phyloP scores from a whole-genome alignment of 1,140 invertebrate genomes.

The Penaeus vannamei region DNA sequence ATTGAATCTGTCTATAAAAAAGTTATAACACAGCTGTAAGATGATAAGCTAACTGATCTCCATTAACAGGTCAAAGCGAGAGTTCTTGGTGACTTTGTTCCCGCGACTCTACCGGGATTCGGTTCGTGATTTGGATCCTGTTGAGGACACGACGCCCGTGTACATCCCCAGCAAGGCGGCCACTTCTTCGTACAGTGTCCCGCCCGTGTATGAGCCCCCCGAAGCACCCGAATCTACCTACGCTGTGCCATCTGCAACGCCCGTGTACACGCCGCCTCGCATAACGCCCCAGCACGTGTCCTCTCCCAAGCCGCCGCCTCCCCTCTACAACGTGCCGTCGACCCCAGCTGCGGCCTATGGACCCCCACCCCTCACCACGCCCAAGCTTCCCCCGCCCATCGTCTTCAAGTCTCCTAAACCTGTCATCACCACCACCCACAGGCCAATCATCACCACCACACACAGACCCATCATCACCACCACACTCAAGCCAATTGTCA shows the following conservation, averaged over 20 bases:
- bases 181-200: not conserved
- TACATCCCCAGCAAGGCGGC: not conserved
- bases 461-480: conserved; percentile 2
- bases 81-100: conserved; percentile 47
- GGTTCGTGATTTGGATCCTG: conserved; percentile 17
- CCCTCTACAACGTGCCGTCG: conserved; percentile 3
- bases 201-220: not conserved
- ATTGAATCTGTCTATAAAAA: too few relatives aligned
- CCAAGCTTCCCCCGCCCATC: too few relatives aligned
- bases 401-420: not conserved
- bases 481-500: not conserved
- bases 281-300: too few relatives aligned
- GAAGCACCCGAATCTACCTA: too few relatives aligned
- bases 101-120: conserved; percentile 39
- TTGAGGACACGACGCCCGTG: conserved; percentile 12
- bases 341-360: not conserved
- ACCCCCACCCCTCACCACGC: not conserved
- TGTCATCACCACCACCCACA: not conserved
- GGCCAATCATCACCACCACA: not conserved
- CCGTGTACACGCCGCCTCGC: too few relatives aligned
- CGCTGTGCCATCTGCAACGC: too few relatives aligned
- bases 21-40: too few relatives aligned
- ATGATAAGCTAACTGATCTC: too few relatives aligned
- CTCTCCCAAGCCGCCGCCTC: not conserved
- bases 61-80: conserved; percentile 28